Evolutionary conservation across 2,888 invertebrate genomes (phyloP).

Genomic region (Plusia festucae): DNA sequence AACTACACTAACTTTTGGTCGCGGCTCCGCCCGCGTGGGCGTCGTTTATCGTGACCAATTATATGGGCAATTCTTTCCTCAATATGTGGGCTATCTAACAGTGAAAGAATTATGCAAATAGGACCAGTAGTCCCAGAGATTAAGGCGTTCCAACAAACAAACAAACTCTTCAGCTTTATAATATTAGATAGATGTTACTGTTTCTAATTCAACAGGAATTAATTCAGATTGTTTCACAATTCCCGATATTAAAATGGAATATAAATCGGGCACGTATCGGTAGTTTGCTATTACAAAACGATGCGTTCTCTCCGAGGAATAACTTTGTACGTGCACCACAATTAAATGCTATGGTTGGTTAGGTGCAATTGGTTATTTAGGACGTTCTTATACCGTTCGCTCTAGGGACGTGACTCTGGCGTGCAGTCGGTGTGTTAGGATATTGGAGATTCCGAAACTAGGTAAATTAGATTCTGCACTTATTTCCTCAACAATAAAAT

Average conservation of each 20-base stretch:
- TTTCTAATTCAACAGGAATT: slow-evolving; percentile 6
- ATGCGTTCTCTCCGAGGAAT: slow-evolving; percentile 21
- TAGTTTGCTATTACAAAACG: slow-evolving; percentile 42
- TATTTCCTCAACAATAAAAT: too few relatives aligned
- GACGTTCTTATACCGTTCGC: not conserved
- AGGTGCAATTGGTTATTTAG: slow-evolving; percentile 11
- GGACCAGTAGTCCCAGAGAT: too few relatives aligned
- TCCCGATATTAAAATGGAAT: slow-evolving; percentile 12
- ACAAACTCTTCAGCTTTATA: too few relatives aligned
- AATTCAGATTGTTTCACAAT: slow-evolving; percentile 4
- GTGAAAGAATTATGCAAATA: too few relatives aligned
- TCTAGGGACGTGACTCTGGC: not conserved
- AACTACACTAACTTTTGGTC: too few relatives aligned
- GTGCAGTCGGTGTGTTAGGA: not conserved
- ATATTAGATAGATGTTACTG: not conserved
- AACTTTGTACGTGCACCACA: slow-evolving; percentile 8
- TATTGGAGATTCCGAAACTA: not conserved
- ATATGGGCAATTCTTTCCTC: too few relatives aligned
- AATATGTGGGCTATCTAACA: too few relatives aligned
- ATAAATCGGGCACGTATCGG: slow-evolving; percentile 43
- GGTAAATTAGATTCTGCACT: too few relatives aligned
- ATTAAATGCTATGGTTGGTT: too few relatives aligned
- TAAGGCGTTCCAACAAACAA: too few relatives aligned
- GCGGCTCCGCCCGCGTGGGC: too few relatives aligned
- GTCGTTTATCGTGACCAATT: too few relatives aligned